Evolutionary conservation across 92 coral and sea anemone genomes (phyloP).

Genomic region (Zoanthus sociatus): DNA sequence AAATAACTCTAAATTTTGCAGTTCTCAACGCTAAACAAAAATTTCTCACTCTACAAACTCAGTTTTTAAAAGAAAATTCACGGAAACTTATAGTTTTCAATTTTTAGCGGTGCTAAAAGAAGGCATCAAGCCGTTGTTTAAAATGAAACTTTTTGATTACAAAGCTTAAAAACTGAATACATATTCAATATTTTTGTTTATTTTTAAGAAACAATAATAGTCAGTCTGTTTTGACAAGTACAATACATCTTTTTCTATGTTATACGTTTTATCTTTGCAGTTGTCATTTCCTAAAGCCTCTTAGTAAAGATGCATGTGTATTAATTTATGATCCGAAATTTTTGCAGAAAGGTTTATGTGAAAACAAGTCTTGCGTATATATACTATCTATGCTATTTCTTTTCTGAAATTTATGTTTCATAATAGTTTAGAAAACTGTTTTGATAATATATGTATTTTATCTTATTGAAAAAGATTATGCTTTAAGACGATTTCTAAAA

Average conservation of each 20-base stretch:
- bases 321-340: not conserved
- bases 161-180: slow-evolving; percentile 26
- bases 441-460: no score
- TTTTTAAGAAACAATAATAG: slow-evolving; percentile 21
- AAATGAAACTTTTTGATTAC: slow-evolving; percentile 37
- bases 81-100: not conserved
- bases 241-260: slow-evolving; percentile 31
- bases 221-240: slow-evolving; percentile 35
- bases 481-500: no score
- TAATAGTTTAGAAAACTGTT: no score
- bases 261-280: not conserved
- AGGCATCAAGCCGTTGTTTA: slow-evolving; percentile 20
- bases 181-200: slow-evolving; percentile 27
- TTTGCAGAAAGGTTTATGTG: no score
- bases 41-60: not conserved
- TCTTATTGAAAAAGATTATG: no score
- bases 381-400: no score
- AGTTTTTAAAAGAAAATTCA: not conserved
- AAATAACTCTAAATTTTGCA: not conserved
- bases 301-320: not conserved
- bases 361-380: no score
- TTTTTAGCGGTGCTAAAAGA: not conserved
- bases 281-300: slow-evolving; percentile 33
- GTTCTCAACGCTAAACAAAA: not conserved
- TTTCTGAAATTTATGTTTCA: no score